Conservation (phyloP, 1,140 invertebrate species). For the Listronotus bonariensis region DNA sequence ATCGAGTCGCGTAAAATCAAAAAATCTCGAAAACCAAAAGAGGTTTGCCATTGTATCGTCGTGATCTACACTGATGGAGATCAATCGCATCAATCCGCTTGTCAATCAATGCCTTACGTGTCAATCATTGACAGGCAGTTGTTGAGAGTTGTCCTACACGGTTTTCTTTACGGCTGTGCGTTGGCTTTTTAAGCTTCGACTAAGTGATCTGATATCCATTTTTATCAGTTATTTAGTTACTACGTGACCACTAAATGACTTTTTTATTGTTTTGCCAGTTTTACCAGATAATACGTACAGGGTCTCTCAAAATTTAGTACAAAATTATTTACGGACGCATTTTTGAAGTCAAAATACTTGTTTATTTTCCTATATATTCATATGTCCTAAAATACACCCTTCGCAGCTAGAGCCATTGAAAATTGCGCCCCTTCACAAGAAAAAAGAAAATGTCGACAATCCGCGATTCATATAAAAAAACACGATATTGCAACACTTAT, state of each 20-base stretch:
- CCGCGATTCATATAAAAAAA: no score
- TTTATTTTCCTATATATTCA: no score
- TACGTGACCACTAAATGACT: slow-evolving; percentile 14
- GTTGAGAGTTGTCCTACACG: slow-evolving; percentile 52
- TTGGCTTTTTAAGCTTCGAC: slow-evolving; percentile 20
- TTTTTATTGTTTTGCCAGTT: no score
- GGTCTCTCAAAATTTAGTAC: no score
- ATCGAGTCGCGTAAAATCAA: slow-evolving; percentile 21
- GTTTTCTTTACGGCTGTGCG: slow-evolving; percentile 42
- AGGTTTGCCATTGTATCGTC: slow-evolving; percentile 39
- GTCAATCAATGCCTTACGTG: slow-evolving; percentile 55
- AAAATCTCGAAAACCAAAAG: slow-evolving; percentile 43
- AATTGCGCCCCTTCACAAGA: no score
- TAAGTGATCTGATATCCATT: slow-evolving; percentile 24
- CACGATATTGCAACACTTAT: no score
- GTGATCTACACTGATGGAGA: slow-evolving; percentile 56
- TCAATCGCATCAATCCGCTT: slow-evolving; percentile 55
- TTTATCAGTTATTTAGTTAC: slow-evolving; percentile 13
- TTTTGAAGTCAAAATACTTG: no score
- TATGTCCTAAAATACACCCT: no score
- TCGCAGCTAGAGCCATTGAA: no score
- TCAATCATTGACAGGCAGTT: slow-evolving; percentile 54
- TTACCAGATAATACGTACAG: no score
- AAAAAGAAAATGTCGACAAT: no score
- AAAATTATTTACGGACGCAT: no score